A percentile compares a stretch with the other conserved stretches of the same genome.
These are phyloP conservation scores for Zaprionus ornatus DNA, from an alignment of 1,140 invertebrate species.

Conservation along the genomic window DNA sequence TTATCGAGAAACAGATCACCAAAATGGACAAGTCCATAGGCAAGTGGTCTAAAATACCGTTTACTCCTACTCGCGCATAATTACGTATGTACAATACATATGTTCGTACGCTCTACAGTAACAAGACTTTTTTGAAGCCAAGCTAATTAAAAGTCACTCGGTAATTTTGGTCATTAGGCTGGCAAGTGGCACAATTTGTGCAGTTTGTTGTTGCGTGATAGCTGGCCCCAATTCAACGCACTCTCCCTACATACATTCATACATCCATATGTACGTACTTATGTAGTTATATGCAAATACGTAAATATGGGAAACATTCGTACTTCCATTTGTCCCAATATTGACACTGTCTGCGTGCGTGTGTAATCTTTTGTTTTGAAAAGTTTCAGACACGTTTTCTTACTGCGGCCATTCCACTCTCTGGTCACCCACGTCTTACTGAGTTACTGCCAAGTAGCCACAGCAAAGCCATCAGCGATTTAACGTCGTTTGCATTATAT, in stretches of 20 bases:
- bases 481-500: conserved; percentile 66
- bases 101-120: not conserved
- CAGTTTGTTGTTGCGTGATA: conserved; percentile 16
- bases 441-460: conserved; percentile 46
- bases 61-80: no score
- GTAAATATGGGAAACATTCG: not conserved
- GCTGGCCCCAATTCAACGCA: conserved; percentile 10
- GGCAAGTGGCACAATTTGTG: conserved; percentile 25
- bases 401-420: conserved; percentile 19
- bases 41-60: no score
- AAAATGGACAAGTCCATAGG: not conserved
- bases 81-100: not conserved
- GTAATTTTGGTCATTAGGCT: conserved; percentile 57
- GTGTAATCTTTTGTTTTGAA: conserved; percentile 2
- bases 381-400: not conserved
- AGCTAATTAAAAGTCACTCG: conserved; percentile 71
- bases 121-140: conserved; percentile 10
- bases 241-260: not conserved
- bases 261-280: not conserved
- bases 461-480: conserved; percentile 27
- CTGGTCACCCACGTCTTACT: conserved; percentile 69
- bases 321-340: conserved; percentile 1
- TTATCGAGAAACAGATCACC: not conserved
- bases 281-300: not conserved
- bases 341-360: not conserved